These are phyloP conservation scores for Ypsolopha scabrella DNA, from an alignment of 2,888 invertebrate species.

Conservation along the genomic window DNA sequence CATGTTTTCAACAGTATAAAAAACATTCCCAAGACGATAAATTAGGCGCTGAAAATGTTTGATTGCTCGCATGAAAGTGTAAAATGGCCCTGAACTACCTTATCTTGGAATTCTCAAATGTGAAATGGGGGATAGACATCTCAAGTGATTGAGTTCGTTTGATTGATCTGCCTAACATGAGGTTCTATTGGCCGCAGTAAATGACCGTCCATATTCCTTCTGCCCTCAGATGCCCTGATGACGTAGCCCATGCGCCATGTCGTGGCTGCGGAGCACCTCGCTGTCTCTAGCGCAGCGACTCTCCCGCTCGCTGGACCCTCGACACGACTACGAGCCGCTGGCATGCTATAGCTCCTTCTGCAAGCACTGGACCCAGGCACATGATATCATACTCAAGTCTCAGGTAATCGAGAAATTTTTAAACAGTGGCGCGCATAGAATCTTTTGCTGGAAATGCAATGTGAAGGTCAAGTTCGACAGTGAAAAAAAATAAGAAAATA, in stretches of 20 bases:
- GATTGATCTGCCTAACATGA: too few relatives aligned
- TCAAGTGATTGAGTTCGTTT: too few relatives aligned
- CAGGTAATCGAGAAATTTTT: slow-evolving; percentile 58
- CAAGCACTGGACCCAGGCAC: slow-evolving; percentile 94
- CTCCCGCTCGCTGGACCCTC: slow-evolving; percentile 73
- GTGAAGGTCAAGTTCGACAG: not conserved
- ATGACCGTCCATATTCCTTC: not conserved
- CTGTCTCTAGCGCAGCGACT: slow-evolving; percentile 71
- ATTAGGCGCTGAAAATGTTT: too few relatives aligned
- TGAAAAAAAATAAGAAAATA: too few relatives aligned
- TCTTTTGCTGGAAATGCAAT: not conserved
- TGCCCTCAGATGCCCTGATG: slow-evolving; percentile 26
- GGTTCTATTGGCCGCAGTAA: too few relatives aligned
- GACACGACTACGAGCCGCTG: slow-evolving; percentile 84
- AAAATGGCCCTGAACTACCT: too few relatives aligned
- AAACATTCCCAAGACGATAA: too few relatives aligned
- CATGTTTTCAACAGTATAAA: too few relatives aligned
- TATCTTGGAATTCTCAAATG: too few relatives aligned
- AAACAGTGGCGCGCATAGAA: too few relatives aligned
- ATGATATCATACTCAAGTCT: slow-evolving; percentile 83
- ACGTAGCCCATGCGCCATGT: slow-evolving; percentile 60
- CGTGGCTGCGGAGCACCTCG: slow-evolving; percentile 77
- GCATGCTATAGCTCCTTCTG: slow-evolving; percentile 94
- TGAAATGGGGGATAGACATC: too few relatives aligned
- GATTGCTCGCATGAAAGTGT: too few relatives aligned